These are phyloP conservation scores for Pontoporia blainvillei DNA, from an alignment of 2,113 vertebrate species.

Conservation along the genomic window DNA sequence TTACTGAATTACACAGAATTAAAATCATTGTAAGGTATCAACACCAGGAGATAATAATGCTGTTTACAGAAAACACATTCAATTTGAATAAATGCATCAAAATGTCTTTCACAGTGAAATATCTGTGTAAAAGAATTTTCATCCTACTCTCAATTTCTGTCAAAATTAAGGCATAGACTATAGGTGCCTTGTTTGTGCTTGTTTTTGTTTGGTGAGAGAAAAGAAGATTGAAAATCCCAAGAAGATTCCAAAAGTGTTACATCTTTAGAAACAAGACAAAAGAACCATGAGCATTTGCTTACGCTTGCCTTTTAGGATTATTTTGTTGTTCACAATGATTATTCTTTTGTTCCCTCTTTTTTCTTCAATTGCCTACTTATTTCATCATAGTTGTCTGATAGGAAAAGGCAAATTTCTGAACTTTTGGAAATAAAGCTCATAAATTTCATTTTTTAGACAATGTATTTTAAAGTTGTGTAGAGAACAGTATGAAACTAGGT, in stretches of 20 bases:
- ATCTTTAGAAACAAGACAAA: slow-evolving; percentile 36
- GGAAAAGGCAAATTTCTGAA: neutral
- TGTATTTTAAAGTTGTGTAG: neutral
- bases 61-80: slow-evolving; percentile 51
- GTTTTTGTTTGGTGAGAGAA: slow-evolving; percentile 25
- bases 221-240: neutral
- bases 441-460: neutral
- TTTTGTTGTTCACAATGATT: neutral
- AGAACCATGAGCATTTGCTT: neutral
- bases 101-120: slow-evolving; percentile 7
- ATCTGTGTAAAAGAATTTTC: neutral
- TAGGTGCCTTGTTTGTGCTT: neutral
- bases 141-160: neutral
- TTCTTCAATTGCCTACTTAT: slow-evolving; percentile 19
- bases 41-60: slow-evolving; percentile 6
- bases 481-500: neutral
- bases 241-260: neutral
- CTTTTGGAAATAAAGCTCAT: neutral
- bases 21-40: slow-evolving; percentile 16
- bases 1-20: neutral
- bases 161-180: neutral
- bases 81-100: slow-evolving; percentile 27
- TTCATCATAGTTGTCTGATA: neutral
- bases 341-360: neutral
- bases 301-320: neutral